Evolutionary conservation across 2,113 vertebrate genomes (phyloP), one percentile per base, ranked within the genome.

Genomic region (Phoenicopterus ruber): DNA sequence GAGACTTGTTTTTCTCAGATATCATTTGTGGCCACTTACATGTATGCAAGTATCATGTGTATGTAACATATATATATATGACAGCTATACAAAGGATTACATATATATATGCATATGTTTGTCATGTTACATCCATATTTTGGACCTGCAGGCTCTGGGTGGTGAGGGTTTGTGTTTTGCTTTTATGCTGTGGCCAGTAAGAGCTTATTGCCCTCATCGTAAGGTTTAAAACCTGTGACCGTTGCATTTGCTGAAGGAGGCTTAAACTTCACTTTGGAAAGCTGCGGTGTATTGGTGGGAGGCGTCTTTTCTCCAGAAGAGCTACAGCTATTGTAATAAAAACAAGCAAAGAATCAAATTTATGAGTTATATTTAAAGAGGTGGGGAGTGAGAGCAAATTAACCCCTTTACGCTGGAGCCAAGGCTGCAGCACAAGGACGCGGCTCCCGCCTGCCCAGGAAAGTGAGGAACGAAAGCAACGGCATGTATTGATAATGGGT

Each of bases 271-370:
- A 10, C 78, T 93, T 88, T 66, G 81, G 84, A 59, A 88, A 91
- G 55, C 70, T 40, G 66, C 46, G 25, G 54, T 6, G 38, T 21
- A 14, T 62, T 54, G 77, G 67, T 61, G 54, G 22, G 11, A 95
- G 78, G 69, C 69, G 49, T 58, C 25, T 95, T 89, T 95, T 62
- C 78, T 94, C 50, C 57, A 28, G 62, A 50, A 87, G 29, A 95
- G 42, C 70, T 50, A 15, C 49, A 73, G 88, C 26, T 57, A 79
- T 40, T 32, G 86, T 42, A 69, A 82, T 87, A 91, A 97, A 90
- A 93, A 31, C 81, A 94, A 91, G 78, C 59, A 93, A 95, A 90
- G 66, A 72, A 85, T 76, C 84, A 72, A 34, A 8, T 95, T 91
- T 95, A 95, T 72, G 92, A 57, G 58, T 79, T 77, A 65, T 54